Conservation (phyloP, 35 echinoderm and acorn worm genomes). For the Chiridota heheva region DNA sequence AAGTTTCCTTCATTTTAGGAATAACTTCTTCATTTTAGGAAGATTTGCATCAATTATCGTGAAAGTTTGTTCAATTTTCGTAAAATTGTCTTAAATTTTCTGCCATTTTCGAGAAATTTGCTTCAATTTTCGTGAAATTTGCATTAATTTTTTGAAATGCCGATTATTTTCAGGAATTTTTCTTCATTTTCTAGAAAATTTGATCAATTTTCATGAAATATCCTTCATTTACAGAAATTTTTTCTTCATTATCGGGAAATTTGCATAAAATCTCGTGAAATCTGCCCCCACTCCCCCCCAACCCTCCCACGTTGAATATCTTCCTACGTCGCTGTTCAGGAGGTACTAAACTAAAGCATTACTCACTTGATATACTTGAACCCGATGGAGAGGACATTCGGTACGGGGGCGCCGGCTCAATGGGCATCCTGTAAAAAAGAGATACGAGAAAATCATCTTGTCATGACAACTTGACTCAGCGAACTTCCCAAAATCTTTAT, state of each 20-base stretch:
- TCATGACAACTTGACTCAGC: neutral
- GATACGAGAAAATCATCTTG: neutral
- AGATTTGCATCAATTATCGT: too few species aligned
- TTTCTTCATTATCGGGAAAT: neutral
- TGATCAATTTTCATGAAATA: neutral
- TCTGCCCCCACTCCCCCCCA: neutral
- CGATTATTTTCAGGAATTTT: too few species aligned
- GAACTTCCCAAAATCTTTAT: neutral
- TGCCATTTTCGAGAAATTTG: too few species aligned
- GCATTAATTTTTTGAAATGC: too few species aligned
- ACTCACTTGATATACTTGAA: slow-evolving; percentile 53
- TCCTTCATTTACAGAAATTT: neutral
- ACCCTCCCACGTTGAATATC: neutral
- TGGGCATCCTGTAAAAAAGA: slow-evolving; percentile 51
- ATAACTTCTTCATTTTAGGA: too few species aligned
- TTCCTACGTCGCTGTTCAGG: neutral
- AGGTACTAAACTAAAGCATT: neutral
- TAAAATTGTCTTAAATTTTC: too few species aligned
- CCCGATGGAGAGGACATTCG: slow-evolving; percentile 51
- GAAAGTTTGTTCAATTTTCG: too few species aligned
- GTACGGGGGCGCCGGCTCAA: slow-evolving; percentile 51
- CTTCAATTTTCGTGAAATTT: too few species aligned
- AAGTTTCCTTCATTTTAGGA: too few species aligned
- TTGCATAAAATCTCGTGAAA: neutral
- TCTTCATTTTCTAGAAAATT: too few species aligned